Evolutionary conservation across 2,797 vertebrate species (phyloP), one percentile per base, ranked within the genome.

Genomic region (Tympanoctomys barrerae): DNA sequence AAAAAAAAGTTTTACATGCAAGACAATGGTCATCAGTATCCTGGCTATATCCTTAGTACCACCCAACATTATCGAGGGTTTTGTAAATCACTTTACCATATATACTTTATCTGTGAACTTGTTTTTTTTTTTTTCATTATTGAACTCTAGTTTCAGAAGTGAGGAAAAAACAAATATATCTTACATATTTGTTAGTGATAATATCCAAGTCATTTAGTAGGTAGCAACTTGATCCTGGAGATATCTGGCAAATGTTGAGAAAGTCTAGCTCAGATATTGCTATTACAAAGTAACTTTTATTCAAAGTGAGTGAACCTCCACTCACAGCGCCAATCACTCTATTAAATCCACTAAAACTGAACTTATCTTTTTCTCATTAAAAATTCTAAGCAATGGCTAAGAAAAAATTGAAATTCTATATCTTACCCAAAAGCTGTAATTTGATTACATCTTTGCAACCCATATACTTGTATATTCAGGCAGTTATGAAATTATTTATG

Each of bases 131-230:
- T 91, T 94, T 26, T 86, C 19, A 80, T 9, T 33, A 52, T 11
- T 86, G 46, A 93, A 80, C 46, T 81, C 93, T 91, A 87, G 73
- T 87, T 46, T 77, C 71, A 36, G 24, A 94, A 89, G 1, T 73
- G 3, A 9, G 24, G 14, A 57, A 57, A n/a, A 66, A 61, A 3
- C n/a, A 28, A 1, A 16, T 39, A 83, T 68, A 33, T 81, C 64
- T 86, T 70, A 68, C 1, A 33, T 24, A 75, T 52, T 57, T 87
- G 7, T 73, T 91, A 84, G 11, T 10, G 33, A 84, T 36, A n/a
- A 57, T 28, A 75, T 22, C 1, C 7, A 93, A 7, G 57, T 2
- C 16, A 90, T 85, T 92, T 79, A 94, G 57, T 87, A 70, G 85
- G 68, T 59, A 62, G 81, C 26, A 81, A 64, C 33, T 71, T 4